phyloP scores from a whole-genome alignment of 1,140 invertebrate species.

The Andrena cerasifolii region DNA sequence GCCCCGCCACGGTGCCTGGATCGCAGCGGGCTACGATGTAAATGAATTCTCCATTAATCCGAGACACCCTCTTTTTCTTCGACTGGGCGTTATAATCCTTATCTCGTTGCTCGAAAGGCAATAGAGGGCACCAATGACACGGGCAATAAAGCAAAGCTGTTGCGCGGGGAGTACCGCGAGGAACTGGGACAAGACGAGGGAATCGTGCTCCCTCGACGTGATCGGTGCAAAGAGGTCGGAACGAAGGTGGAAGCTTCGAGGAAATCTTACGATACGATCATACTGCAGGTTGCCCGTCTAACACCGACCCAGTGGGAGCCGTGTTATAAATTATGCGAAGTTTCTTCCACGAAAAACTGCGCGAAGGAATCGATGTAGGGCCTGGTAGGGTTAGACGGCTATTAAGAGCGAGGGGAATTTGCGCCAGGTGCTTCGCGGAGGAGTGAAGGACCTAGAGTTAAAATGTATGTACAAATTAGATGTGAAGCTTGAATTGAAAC shows the following conservation, averaged over 20 bases:
- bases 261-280: slow-evolving; percentile 10
- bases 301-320: not conserved
- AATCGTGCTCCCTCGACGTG: not conserved
- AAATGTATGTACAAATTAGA: no score
- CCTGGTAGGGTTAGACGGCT: not conserved
- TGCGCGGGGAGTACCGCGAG: slow-evolving; percentile 2
- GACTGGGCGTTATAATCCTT: not conserved
- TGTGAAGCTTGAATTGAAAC: no score
- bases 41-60: not conserved
- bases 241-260: not conserved
- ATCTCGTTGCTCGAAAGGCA: not conserved
- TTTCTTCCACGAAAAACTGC: not conserved
- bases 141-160: slow-evolving; percentile 25
- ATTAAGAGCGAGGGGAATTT: not conserved
- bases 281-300: not conserved
- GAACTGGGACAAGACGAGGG: not conserved
- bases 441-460: no score
- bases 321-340: slow-evolving; percentile 35
- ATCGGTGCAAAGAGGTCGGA: not conserved
- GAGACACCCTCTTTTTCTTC: no score
- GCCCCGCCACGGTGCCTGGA: no score
- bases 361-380: not conserved
- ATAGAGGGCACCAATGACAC: not conserved
- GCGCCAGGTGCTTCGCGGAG: not conserved
- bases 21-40: not conserved